phyloP scores from a whole-genome alignment of 2,797 vertebrate species.

The Pempheris klunzingeri region DNA sequence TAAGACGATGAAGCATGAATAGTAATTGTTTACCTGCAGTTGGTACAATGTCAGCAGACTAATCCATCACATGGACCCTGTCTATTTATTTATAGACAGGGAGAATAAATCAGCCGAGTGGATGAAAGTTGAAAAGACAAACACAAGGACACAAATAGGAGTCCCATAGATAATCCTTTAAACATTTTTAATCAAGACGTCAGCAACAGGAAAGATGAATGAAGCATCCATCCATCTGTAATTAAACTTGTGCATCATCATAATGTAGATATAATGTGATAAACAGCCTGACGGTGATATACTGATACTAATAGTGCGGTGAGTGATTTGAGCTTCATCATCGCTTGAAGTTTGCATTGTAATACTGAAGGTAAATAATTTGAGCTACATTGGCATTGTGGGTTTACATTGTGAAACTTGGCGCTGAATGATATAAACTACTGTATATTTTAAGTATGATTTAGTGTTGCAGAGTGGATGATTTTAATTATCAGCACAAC shows the following conservation, averaged over 20 bases:
- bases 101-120: constrained; percentile 80
- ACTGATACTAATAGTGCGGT: constrained; percentile 65
- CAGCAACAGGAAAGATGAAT: constrained; percentile 77
- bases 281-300: constrained; percentile 75
- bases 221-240: constrained; percentile 79
- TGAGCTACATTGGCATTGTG: constrained; percentile 61
- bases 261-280: constrained; percentile 82
- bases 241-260: constrained; percentile 84
- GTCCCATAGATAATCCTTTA: constrained; percentile 77
- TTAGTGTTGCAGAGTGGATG: constrained; percentile 18
- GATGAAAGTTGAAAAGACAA: constrained; percentile 83
- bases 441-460: constrained; percentile 29
- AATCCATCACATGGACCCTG: constrained; percentile 78
- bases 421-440: constrained; percentile 38
- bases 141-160: constrained; percentile 83
- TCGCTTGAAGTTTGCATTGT: constrained; percentile 68
- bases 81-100: constrained; percentile 81
- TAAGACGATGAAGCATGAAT: constrained; percentile 79
- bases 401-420: constrained; percentile 60
- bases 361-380: constrained; percentile 68
- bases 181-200: constrained; percentile 84
- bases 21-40: constrained; percentile 85
- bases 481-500: constrained; percentile 38
- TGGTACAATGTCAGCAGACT: constrained; percentile 83
- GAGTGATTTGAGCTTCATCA: constrained; percentile 70